phyloP scores from a whole-genome alignment of 2,888 invertebrate species.

The Lycaena phlaeas region DNA sequence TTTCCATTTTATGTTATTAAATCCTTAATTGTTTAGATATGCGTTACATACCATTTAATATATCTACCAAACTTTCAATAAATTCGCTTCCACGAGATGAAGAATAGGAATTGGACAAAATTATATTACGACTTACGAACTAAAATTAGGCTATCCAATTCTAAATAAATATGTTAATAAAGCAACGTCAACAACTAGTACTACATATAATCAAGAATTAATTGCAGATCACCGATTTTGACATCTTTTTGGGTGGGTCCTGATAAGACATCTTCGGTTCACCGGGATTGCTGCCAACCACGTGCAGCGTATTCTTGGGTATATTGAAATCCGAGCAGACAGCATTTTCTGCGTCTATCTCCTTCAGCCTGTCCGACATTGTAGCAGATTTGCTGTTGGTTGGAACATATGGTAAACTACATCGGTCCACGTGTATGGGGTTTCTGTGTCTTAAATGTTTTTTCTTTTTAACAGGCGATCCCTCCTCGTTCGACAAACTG shows the following conservation, averaged over 20 bases:
- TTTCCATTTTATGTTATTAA: too few species aligned
- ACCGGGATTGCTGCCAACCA: constrained; percentile 62
- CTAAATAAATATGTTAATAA: too few species aligned
- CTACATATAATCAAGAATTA: too few species aligned
- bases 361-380: constrained; percentile 40
- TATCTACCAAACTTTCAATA: too few species aligned
- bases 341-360: constrained; percentile 38
- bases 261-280: constrained; percentile 62
- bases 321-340: constrained; percentile 57
- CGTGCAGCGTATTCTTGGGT: constrained; percentile 59
- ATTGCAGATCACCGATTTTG: constrained; percentile 62
- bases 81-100: too few species aligned
- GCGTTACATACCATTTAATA: too few species aligned
- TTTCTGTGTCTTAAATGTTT: constrained; percentile 33
- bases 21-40: too few species aligned
- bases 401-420: constrained; percentile 43
- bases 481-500: constrained; percentile 56
- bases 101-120: too few species aligned
- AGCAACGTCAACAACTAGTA: too few species aligned
- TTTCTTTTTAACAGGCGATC: constrained; percentile 35
- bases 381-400: constrained; percentile 62
- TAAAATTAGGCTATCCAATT: too few species aligned
- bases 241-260: constrained; percentile 60
- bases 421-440: constrained; percentile 27
- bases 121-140: too few species aligned